These are phyloP conservation scores for Drosophila borealis DNA, from an alignment of 2,888 invertebrate genomes.

Conservation along the genomic window DNA sequence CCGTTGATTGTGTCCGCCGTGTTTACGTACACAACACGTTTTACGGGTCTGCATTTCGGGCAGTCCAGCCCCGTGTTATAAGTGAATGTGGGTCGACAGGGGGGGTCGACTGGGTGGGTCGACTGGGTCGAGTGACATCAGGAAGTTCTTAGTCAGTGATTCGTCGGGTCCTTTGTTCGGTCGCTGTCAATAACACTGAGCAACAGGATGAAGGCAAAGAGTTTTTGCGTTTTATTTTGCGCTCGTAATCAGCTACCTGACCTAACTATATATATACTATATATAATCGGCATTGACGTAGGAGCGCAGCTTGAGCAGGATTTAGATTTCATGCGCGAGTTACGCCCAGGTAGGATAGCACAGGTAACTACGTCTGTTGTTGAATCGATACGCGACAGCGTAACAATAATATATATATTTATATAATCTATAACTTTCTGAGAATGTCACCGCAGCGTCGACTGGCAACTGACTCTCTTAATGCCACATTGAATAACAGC, in stretches of 20 bases:
- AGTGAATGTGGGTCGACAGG: slow-evolving; percentile 51
- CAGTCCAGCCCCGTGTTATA: slow-evolving; percentile 47
- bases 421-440: neutral
- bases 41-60: slow-evolving; percentile 40
- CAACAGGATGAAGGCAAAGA: slow-evolving; percentile 14
- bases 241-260: neutral
- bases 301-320: neutral
- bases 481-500: slow-evolving; percentile 1
- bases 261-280: slow-evolving; percentile 6
- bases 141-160: slow-evolving; percentile 59
- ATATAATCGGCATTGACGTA: slow-evolving; percentile 26
- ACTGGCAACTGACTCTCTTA: neutral
- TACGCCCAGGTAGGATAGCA: slow-evolving; percentile 28
- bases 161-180: slow-evolving; percentile 17
- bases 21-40: slow-evolving; percentile 68
- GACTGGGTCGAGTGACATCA: slow-evolving; percentile 45
- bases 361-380: slow-evolving; percentile 26
- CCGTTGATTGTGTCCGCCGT: slow-evolving; percentile 17
- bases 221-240: slow-evolving; percentile 1
- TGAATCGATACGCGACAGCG: slow-evolving; percentile 41
- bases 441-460: too few species aligned
- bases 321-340: slow-evolving; percentile 1
- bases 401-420: slow-evolving; percentile 1
- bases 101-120: slow-evolving; percentile 21
- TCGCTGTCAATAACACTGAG: slow-evolving; percentile 35